phyloP scores from a whole-genome alignment of 2,797 vertebrate species.

The Mallotus villosus region DNA sequence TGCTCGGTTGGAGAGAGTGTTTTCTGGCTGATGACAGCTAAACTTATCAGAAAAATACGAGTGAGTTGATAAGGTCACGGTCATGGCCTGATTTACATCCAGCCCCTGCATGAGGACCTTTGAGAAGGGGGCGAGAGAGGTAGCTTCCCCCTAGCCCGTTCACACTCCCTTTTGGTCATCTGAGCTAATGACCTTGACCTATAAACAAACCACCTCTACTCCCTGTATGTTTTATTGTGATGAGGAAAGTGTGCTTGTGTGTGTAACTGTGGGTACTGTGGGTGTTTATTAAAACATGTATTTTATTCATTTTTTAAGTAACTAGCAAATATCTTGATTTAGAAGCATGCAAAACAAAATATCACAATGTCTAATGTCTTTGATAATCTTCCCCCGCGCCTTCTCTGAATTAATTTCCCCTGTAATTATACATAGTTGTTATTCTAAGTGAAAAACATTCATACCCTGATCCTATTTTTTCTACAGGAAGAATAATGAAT shows the following conservation, averaged over 20 bases:
- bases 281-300: too few species aligned
- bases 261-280: not conserved
- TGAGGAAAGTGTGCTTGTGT: not conserved
- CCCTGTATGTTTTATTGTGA: not conserved
- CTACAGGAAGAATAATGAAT: conserved; percentile 31
- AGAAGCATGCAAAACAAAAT: not conserved
- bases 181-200: conserved; percentile 5
- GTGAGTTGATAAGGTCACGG: conserved; percentile 9
- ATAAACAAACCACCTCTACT: not conserved
- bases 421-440: conserved; percentile 46
- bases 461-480: conserved; percentile 35
- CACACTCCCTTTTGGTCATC: not conserved
- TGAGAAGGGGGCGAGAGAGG: not conserved
- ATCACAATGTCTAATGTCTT: not conserved
- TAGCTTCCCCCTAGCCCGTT: not conserved
- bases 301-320: too few species aligned
- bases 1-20: not conserved
- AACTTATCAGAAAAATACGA: conserved; percentile 17
- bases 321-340: not conserved
- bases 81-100: not conserved
- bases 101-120: not conserved
- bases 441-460: conserved; percentile 33
- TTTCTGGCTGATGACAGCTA: conserved; percentile 3
- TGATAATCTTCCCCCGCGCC: conserved; percentile 5
- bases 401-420: conserved; percentile 37